Evolutionary conservation across 2,797 vertebrate species (phyloP), one percentile per base, ranked within the genome.

Genomic region (Crax fasciolata): DNA sequence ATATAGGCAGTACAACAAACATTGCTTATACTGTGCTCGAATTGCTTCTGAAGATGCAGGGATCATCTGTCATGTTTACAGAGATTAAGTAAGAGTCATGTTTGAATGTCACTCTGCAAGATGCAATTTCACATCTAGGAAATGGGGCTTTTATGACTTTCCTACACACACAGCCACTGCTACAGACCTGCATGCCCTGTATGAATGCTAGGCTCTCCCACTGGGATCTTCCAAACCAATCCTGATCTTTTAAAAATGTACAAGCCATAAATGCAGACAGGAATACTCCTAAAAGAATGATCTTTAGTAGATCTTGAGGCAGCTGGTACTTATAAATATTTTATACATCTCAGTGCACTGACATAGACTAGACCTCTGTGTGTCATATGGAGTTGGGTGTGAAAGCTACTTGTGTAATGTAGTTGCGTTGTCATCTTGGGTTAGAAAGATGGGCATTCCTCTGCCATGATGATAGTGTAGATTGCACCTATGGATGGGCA

Each of bases 241-340:
- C 30, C 30, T 48, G 35, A 79, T 68, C 65, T 90, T 92, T 93
- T 61, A 63, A 94, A 90, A 94, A 83, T 41, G 46, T 19, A 59
- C 48, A 57, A 79, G 49, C 8, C 84, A 30, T 90, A 87, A 96
- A 90, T 48, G 43, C 55, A 76, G 63, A 65, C 46, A 75, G 46
- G 32, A 79, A 57, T 38, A 77, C 43, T 75, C 35, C 23, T 81
- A 65, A 91, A 89, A 73, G 57, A 90, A 79, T 0, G 6, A 67
- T 67, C 84, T 66, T 68, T 39, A 51, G 27, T 72, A 89, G 51
- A 72, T 89, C 73, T 80, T 44, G 61, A 89, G 74, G 91, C 87
- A 93, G 78, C 78, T 93, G 94, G 63, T 73, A 35, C 76, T 91
- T 66, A 49, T 90, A 80, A 93, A 87, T 73, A 9, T 93, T 97